Percentiles rank a stretch among this genome's conserved stretches.
Conservation (phyloP, 1,140 invertebrate species). For the Atopsyche davidsoni region DNA sequence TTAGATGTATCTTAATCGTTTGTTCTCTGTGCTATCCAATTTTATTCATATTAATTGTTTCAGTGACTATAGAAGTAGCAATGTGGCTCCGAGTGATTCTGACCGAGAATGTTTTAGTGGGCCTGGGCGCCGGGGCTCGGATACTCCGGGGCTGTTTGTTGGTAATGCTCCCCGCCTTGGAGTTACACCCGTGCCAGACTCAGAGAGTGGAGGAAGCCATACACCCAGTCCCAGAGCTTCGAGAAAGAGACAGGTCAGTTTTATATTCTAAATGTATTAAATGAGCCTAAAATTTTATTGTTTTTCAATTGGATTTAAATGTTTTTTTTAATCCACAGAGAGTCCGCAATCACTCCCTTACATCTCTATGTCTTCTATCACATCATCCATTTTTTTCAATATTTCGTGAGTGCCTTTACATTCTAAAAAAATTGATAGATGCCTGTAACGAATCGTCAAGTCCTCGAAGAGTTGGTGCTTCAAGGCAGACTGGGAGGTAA, state of each 20-base stretch:
- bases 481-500: slow-evolving; percentile 77
- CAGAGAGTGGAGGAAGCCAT: slow-evolving; percentile 81
- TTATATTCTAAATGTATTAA: slow-evolving; percentile 11
- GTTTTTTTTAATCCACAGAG: slow-evolving; percentile 52
- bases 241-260: slow-evolving; percentile 65
- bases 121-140: slow-evolving; percentile 55
- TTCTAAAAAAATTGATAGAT: slow-evolving; percentile 92
- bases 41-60: slow-evolving; percentile 36
- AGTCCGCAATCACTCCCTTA: slow-evolving; percentile 84
- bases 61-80: slow-evolving; percentile 89
- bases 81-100: slow-evolving; percentile 79
- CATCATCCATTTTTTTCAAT: slow-evolving; percentile 99
- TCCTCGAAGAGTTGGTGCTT: slow-evolving; percentile 80
- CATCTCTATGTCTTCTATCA: slow-evolving; percentile 94
- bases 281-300: background rate
- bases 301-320: slow-evolving; percentile 7
- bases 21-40: background rate
- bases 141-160: slow-evolving; percentile 44
- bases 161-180: slow-evolving; percentile 51
- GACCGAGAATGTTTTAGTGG: slow-evolving; percentile 68
- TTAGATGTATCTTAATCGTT: slow-evolving; percentile 13
- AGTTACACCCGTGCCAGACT: slow-evolving; percentile 66
- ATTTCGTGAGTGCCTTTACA: slow-evolving; percentile 94
- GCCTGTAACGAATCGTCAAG: slow-evolving; percentile 92
- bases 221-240: slow-evolving; percentile 77